These are phyloP conservation scores for Oostethus manadensis DNA, from an alignment of 2,113 vertebrate species.

Conservation along the genomic window DNA sequence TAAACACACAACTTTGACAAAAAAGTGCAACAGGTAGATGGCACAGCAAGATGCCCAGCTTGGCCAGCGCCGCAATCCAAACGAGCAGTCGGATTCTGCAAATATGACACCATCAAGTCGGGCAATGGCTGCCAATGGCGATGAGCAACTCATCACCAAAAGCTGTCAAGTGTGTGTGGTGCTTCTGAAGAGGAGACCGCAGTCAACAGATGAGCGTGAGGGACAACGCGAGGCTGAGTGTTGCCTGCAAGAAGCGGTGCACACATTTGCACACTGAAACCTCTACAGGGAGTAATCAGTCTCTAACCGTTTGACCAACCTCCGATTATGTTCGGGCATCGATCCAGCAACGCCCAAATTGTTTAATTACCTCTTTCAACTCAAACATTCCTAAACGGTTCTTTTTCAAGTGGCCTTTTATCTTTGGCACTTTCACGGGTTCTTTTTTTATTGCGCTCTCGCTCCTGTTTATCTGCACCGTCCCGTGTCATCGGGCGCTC, in stretches of 20 bases:
- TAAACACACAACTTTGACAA: background rate
- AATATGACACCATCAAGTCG: conserved; percentile 28
- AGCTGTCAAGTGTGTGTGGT: conserved; percentile 16
- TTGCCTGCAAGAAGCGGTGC: conserved; percentile 43
- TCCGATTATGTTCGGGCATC: conserved; percentile 38
- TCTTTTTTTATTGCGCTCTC: conserved; percentile 13
- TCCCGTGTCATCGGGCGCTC: conserved; percentile 21
- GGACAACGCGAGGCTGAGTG: conserved; percentile 60
- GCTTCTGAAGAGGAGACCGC: conserved; percentile 18
- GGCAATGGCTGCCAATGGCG: conserved; percentile 23
- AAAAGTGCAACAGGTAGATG: conserved; percentile 9
- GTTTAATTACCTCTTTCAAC: conserved; percentile 17
- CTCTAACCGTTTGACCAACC: conserved; percentile 60
- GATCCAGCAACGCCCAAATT: conserved; percentile 35
- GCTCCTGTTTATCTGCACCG: conserved; percentile 16
- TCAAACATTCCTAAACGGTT: conserved; percentile 22
- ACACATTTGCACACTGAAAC: conserved; percentile 26
- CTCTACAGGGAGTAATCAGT: conserved; percentile 47
- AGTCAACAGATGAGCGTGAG: conserved; percentile 14
- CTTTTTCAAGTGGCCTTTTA: conserved; percentile 26
- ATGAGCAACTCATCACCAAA: conserved; percentile 43
- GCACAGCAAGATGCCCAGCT: background rate
- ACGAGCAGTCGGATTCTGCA: conserved; percentile 5
- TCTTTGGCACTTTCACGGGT: conserved; percentile 17
- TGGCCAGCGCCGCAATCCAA: conserved; percentile 21